A percentile compares a stretch with the other conserved stretches of the same genome.
Conservation (phyloP, 53 echinoderm and acorn worm species). For the Paelopatides confundens region DNA sequence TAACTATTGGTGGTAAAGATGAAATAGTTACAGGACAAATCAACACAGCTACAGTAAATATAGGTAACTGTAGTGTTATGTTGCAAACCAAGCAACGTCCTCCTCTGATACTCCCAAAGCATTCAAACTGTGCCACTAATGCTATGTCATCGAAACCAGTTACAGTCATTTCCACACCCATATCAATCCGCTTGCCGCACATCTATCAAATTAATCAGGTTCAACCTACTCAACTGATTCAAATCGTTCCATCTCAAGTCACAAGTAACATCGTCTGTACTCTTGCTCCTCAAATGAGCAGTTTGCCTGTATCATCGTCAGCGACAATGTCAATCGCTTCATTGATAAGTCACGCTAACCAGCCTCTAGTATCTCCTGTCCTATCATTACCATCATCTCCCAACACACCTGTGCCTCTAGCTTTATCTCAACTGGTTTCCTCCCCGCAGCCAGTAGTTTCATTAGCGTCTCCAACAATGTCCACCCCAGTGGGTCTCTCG, state of each 20-base stretch:
- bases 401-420: neutral
- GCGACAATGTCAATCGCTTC: neutral
- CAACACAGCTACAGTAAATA: no score
- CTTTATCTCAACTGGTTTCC: neutral
- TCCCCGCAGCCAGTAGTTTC: neutral
- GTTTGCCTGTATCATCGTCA: neutral
- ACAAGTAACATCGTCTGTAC: slow-evolving; percentile 19
- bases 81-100: neutral
- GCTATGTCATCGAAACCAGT: neutral
- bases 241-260: slow-evolving; percentile 24
- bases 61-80: neutral
- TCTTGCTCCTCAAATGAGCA: neutral
- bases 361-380: neutral
- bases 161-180: neutral
- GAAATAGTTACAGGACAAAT: neutral
- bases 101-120: neutral
- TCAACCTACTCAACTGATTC: neutral
- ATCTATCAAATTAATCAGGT: slow-evolving; percentile 9
- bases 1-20: neutral
- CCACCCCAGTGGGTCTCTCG: neutral
- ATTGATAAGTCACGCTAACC: neutral
- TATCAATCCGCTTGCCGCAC: slow-evolving; percentile 22
- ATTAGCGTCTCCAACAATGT: neutral
- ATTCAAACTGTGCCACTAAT: neutral
- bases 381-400: neutral